Evolutionary conservation across 2,113 vertebrate genomes (phyloP).

Genomic region (Machaerirhynchus nigripectus): DNA sequence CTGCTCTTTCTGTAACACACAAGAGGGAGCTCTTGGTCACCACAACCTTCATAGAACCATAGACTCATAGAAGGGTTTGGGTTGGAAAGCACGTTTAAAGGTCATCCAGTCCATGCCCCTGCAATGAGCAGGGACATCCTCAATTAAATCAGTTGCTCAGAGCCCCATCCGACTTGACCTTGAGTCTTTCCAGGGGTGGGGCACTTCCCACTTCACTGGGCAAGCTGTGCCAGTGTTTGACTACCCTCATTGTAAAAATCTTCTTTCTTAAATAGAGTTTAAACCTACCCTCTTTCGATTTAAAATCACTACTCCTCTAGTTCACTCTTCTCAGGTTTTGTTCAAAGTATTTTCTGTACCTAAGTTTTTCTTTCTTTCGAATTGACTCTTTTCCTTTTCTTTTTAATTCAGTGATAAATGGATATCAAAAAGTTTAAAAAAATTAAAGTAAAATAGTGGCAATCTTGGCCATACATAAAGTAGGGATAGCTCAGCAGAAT

Average conservation of each 20-base stretch:
- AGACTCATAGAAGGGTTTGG: accelerated
- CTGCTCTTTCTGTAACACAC: not conserved
- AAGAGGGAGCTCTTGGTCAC: constrained; percentile 48
- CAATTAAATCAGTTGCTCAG: not conserved
- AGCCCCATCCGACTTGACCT: not conserved
- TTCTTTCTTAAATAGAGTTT: not conserved
- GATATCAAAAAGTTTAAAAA: not conserved
- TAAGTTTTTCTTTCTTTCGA: not conserved
- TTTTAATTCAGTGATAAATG: not conserved
- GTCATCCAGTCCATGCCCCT: not conserved
- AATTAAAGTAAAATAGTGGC: not conserved
- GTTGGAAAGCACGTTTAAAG: not conserved
- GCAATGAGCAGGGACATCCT: not conserved
- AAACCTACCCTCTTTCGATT: not conserved
- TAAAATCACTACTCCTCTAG: not conserved
- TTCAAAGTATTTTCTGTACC: accelerated
- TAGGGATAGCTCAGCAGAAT: not conserved
- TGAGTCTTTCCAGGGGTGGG: not conserved
- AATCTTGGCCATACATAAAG: not conserved
- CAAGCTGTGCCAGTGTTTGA: not conserved
- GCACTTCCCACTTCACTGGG: not conserved
- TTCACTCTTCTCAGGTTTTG: accelerated
- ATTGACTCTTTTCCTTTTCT: not conserved
- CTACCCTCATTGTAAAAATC: not conserved
- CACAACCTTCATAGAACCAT: not conserved